Percentiles rank a stretch among this genome's conserved stretches.
phyloP scores from a whole-genome alignment of 1,140 invertebrate genomes.

The Drosophila fuyamai region DNA sequence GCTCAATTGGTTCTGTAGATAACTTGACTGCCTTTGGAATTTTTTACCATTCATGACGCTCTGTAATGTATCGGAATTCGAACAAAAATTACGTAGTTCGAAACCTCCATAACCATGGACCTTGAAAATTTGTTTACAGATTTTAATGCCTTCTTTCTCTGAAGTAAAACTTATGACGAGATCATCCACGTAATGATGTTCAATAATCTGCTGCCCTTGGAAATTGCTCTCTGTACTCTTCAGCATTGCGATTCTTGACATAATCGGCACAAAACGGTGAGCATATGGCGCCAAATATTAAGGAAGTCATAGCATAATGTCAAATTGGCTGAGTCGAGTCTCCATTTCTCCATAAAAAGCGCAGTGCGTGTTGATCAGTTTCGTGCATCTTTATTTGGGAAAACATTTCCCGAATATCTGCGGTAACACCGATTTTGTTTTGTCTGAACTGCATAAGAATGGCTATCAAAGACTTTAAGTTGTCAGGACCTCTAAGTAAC shows the following conservation, averaged over 20 bases:
- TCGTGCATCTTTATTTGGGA: too few species aligned
- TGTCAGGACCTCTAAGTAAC: too few species aligned
- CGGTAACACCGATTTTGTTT: too few species aligned
- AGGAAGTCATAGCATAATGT: constrained; percentile 8
- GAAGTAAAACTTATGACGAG: constrained; percentile 14
- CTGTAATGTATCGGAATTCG: constrained; percentile 4
- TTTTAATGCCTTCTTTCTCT: constrained; percentile 5
- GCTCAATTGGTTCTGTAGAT: background rate
- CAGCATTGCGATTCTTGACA: constrained; percentile 4
- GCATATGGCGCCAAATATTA: constrained; percentile 8
- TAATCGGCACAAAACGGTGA: constrained; percentile 5
- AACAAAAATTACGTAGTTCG: constrained; percentile 5
- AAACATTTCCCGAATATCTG: too few species aligned
- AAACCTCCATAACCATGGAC: background rate
- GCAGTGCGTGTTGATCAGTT: too few species aligned
- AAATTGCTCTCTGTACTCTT: background rate
- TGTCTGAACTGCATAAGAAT: too few species aligned
- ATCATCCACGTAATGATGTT: constrained; percentile 7
- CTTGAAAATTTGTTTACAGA: constrained; percentile 9
- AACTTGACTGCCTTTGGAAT: too few species aligned
- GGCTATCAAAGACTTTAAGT: background rate
- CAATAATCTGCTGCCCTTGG: background rate
- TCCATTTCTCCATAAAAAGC: constrained; percentile 2
- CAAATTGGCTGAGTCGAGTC: background rate
- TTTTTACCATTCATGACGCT: too few species aligned